These are phyloP conservation scores for Pogonocherus hispidulus DNA, from an alignment of 2,888 invertebrate species.

Conservation along the genomic window DNA sequence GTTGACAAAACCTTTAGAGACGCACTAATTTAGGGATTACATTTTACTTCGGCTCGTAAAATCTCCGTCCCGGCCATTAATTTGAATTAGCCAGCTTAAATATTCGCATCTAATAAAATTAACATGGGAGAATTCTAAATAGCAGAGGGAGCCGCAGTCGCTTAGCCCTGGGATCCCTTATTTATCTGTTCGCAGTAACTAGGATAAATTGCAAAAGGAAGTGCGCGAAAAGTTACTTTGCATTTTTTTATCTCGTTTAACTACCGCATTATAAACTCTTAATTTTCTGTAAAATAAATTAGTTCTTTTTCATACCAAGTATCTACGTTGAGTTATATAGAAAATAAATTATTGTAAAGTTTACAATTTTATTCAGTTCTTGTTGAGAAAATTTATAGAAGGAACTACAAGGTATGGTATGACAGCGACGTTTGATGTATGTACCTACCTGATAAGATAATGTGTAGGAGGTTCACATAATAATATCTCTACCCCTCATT, in stretches of 20 bases:
- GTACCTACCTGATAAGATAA: no score
- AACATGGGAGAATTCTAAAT: conserved; percentile 7
- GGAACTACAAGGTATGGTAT: no score
- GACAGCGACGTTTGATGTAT: no score
- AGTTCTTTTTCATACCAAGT: no score
- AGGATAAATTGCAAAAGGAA: neutral
- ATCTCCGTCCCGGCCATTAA: conserved; percentile 7
- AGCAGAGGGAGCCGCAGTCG: neutral
- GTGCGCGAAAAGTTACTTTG: neutral
- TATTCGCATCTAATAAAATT: conserved; percentile 13
- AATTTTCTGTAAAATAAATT: no score
- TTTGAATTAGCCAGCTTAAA: conserved; percentile 17
- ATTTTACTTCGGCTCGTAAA: neutral
- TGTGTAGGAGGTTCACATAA: no score
- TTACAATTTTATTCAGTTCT: no score
- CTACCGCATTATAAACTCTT: no score
- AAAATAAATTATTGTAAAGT: no score
- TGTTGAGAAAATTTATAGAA: no score
- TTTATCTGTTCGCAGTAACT: conserved; percentile 3
- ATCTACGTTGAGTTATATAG: no score
- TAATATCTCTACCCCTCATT: no score
- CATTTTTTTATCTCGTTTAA: neutral
- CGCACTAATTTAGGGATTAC: conserved; percentile 13
- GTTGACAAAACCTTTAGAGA: conserved; percentile 16
- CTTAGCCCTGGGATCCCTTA: neutral